A percentile compares a stretch with the other conserved stretches of the same genome.
These are phyloP conservation scores for Rhagoletis zephyria DNA, from an alignment of 1,140 invertebrate genomes.

Conservation along the genomic window DNA sequence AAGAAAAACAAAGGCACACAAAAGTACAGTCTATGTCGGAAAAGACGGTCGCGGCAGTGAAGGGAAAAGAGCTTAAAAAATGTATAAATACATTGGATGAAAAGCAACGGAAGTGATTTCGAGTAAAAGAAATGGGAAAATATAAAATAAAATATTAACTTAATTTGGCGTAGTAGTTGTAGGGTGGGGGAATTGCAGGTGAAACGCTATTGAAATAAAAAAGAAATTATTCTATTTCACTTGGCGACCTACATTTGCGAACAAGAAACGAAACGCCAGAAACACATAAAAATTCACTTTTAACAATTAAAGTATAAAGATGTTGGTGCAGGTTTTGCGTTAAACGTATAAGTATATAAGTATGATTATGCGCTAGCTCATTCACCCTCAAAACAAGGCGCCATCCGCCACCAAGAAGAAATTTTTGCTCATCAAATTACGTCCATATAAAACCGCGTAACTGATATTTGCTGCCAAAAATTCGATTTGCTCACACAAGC, in stretches of 20 bases:
- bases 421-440: neutral
- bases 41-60: neutral
- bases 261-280: too few species aligned
- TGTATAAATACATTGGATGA: neutral
- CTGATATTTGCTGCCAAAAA: too few species aligned
- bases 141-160: neutral
- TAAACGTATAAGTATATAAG: neutral
- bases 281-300: too few species aligned
- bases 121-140: slow-evolving; percentile 27
- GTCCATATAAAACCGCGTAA: too few species aligned
- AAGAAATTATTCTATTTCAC: slow-evolving; percentile 20
- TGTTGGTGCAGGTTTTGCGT: neutral
- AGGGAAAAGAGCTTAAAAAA: neutral
- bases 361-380: neutral
- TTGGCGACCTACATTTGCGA: neutral
- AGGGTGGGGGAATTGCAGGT: too few species aligned
- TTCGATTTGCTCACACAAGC: too few species aligned
- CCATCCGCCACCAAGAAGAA: neutral
- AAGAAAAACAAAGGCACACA: neutral
- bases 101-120: neutral
- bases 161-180: neutral
- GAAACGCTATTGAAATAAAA: too few species aligned
- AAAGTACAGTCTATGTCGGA: slow-evolving; percentile 5
- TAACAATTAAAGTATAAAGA: neutral
- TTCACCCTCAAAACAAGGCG: slow-evolving; percentile 10